Conservation (phyloP, 2,797 vertebrate genomes). For the Carduelis carduelis region DNA sequence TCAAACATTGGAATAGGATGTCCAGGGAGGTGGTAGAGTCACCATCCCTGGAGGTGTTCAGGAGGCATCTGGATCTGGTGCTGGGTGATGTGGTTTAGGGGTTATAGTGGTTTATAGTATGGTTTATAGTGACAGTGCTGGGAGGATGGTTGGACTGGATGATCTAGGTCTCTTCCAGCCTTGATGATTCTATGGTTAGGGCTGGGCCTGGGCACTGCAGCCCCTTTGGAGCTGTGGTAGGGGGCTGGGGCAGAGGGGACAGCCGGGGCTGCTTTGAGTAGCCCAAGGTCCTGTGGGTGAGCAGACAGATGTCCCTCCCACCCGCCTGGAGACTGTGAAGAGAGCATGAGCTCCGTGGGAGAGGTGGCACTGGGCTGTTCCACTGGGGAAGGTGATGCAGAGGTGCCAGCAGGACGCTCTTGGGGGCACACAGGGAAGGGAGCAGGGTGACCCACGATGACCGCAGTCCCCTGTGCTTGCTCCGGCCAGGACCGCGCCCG, state of each 20-base stretch:
- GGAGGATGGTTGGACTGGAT: not conserved
- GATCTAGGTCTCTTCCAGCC: not conserved
- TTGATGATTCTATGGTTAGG: not conserved
- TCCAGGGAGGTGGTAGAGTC: not conserved
- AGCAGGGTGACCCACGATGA: fast-evolving
- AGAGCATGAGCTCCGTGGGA: fast-evolving
- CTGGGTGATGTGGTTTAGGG: not conserved
- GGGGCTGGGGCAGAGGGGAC: not conserved
- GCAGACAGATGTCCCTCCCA: fast-evolving
- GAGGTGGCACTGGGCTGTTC: not conserved
- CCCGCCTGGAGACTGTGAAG: not conserved
- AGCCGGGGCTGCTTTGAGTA: fast-evolving
- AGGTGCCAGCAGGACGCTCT: not conserved
- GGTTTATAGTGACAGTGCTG: not conserved
- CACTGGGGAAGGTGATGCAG: not conserved
- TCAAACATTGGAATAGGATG: not conserved
- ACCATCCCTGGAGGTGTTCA: not conserved
- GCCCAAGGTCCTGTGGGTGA: not conserved
- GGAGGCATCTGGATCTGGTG: not conserved
- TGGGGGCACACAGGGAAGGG: fast-evolving
- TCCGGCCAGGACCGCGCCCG: constrained; percentile 82
- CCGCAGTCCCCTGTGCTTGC: not conserved
- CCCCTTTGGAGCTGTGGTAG: not conserved
- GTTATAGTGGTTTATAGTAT: not conserved
- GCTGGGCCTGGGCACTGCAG: not conserved